These are phyloP conservation scores for Hoplodrina blanda DNA, from an alignment of 2,888 invertebrate genomes.

Conservation along the genomic window DNA sequence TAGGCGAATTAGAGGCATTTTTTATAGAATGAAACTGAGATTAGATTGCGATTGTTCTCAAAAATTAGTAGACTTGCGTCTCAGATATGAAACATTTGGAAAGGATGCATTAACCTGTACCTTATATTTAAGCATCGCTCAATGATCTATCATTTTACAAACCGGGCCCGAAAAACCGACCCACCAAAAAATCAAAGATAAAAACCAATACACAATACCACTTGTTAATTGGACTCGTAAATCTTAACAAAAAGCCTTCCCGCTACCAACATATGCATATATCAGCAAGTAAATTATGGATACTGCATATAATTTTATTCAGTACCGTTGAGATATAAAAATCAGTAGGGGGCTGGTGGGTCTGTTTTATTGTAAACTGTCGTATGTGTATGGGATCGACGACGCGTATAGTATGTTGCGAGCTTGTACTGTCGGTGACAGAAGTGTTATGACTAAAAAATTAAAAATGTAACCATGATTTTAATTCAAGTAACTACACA, in stretches of 20 bases:
- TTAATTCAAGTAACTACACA: too few species aligned
- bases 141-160: slow-evolving; percentile 11
- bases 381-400: slow-evolving; percentile 73
- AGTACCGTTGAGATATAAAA: slow-evolving; percentile 86
- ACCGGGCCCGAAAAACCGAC: slow-evolving; percentile 13
- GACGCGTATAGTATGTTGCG: slow-evolving; percentile 72
- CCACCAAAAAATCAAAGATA: slow-evolving; percentile 53
- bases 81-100: too few species aligned
- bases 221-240: slow-evolving; percentile 65
- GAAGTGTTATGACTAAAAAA: slow-evolving; percentile 22
- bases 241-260: slow-evolving; percentile 58
- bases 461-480: background rate
- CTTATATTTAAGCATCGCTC: too few species aligned
- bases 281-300: slow-evolving; percentile 86
- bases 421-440: slow-evolving; percentile 44
- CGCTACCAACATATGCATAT: slow-evolving; percentile 79
- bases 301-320: slow-evolving; percentile 87
- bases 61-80: too few species aligned
- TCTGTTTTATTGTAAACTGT: slow-evolving; percentile 79
- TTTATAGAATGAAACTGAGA: too few species aligned
- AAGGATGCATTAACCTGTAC: too few species aligned
- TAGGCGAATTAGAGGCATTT: too few species aligned
- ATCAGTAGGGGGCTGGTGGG: slow-evolving; percentile 83
- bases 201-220: slow-evolving; percentile 54
- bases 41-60: too few species aligned